Evolutionary conservation across 2,888 invertebrate genomes (phyloP).

Genomic region (Acholoe squamosa): DNA sequence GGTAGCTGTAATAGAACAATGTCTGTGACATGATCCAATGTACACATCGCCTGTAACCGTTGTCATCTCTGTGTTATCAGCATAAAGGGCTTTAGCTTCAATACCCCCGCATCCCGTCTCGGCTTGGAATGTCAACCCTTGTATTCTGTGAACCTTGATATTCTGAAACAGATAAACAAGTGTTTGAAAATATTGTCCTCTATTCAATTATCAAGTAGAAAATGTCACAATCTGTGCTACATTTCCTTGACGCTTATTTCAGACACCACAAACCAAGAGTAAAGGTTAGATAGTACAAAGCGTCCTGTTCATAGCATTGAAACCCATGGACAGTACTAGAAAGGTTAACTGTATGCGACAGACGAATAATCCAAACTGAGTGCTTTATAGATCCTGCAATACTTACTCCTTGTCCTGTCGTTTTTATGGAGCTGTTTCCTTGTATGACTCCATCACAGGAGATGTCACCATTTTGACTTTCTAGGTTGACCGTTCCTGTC

Average conservation of each 20-base stretch:
- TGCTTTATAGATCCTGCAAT: too few relatives aligned
- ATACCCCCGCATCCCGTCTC: background rate
- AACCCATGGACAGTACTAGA: too few relatives aligned
- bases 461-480: background rate
- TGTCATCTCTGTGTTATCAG: background rate
- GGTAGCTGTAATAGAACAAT: background rate
- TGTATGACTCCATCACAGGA: background rate
- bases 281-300: too few relatives aligned
- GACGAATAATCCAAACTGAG: too few relatives aligned
- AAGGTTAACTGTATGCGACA: too few relatives aligned
- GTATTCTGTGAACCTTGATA: background rate
- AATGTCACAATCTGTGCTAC: too few relatives aligned
- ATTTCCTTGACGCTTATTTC: too few relatives aligned
- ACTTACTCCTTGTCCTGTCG: background rate
- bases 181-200: background rate
- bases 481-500: background rate
- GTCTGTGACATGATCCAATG: background rate
- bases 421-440: background rate
- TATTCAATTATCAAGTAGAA: too few relatives aligned
- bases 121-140: background rate
- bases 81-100: conserved; percentile 19
- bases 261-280: too few relatives aligned
- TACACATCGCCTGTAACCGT: background rate
- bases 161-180: background rate
- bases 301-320: too few relatives aligned